Evolutionary conservation across 2,888 invertebrate genomes (phyloP), one percentile per base, ranked within the genome.

Genomic region (Cinara cedri): DNA sequence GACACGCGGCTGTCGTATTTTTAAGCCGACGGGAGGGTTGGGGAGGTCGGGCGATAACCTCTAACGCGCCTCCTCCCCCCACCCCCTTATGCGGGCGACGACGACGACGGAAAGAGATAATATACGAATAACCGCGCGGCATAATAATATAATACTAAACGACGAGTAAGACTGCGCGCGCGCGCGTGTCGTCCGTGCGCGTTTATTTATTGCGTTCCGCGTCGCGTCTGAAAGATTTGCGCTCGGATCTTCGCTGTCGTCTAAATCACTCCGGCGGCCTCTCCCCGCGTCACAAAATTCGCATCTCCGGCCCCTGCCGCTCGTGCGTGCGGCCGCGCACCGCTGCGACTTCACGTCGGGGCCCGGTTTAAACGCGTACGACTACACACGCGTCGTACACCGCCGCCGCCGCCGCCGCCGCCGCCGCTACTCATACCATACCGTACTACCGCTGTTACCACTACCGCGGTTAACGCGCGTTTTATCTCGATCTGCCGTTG

Each of bases 231-330:
- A 78, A 78, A 78, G 78, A 78, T 78, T 78, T 78, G 78, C 62
- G 78, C 78, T 78, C 68, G 75, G 76, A 76, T 76, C 76, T 76
- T 76, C 78, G 78, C 68, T 51, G 68, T 78, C 78, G 78, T 60
- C 70, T 78, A 78, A 78, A 78, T 78, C 78, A 78, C 78, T 62
- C 70, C 70, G 55, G 63, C 16, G n/a, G 21, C 14, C 13, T n/a
- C 9, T n/a, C 51, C 26, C 57, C 26, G 26, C 44, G 19, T 24
- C 81, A 75, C 75, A 34, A 57, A 55, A 70, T 65, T 72, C 81
- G 63, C 76, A 26, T 70, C 62, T 70, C 46, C 46, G 26, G 44
- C 63, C 13, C 3, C 34, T 10, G 6, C 54, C 51, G 34, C 78
- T 21, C 19, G 13, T 34, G 19, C 21, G 1, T 34, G 34, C 11